Evolutionary conservation across 2,797 vertebrate genomes (phyloP).

Genomic region (Chaunax sp.): DNA sequence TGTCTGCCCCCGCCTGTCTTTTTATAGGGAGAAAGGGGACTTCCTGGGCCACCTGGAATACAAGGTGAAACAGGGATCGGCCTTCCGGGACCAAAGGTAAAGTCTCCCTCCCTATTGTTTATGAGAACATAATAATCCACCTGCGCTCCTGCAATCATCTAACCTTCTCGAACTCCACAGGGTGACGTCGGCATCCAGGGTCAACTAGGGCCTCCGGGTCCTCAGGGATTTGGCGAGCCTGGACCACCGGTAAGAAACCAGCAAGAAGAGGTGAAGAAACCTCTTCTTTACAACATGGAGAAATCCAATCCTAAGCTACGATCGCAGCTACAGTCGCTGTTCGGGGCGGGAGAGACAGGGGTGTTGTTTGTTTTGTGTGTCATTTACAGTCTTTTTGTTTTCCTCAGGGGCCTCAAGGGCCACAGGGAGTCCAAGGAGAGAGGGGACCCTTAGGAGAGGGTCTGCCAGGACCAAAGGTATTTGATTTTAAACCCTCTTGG

Average conservation of each 20-base stretch:
- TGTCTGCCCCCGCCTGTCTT: conserved; percentile 43
- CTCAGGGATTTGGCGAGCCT: conserved; percentile 86
- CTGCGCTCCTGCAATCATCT: conserved; percentile 23
- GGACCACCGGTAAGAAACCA: conserved; percentile 78
- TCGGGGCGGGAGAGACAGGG: no score
- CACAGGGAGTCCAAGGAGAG: conserved; percentile 89
- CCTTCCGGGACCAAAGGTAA: conserved; percentile 90
- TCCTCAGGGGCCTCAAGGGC: conserved; percentile 89
- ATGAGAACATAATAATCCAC: conserved; percentile 36
- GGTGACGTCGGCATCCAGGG: conserved; percentile 88
- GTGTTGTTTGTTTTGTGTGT: no score
- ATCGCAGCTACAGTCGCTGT: no score
- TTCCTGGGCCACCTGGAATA: conserved; percentile 88
- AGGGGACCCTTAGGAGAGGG: conserved; percentile 89
- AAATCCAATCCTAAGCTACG: no score
- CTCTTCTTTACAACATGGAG: no score
- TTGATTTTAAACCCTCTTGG: conserved; percentile 40
- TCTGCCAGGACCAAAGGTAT: conserved; percentile 90
- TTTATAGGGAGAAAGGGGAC: conserved; percentile 90
- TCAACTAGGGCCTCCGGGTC: conserved; percentile 85
- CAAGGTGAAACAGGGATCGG: conserved; percentile 91
- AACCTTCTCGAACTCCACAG: conserved; percentile 67
- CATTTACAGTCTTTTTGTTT: conserved; percentile 11
- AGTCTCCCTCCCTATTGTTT: conserved; percentile 31
- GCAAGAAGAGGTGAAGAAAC: no score